phyloP scores from a whole-genome alignment of 2,888 invertebrate species.

The Leucozona laternaria region DNA sequence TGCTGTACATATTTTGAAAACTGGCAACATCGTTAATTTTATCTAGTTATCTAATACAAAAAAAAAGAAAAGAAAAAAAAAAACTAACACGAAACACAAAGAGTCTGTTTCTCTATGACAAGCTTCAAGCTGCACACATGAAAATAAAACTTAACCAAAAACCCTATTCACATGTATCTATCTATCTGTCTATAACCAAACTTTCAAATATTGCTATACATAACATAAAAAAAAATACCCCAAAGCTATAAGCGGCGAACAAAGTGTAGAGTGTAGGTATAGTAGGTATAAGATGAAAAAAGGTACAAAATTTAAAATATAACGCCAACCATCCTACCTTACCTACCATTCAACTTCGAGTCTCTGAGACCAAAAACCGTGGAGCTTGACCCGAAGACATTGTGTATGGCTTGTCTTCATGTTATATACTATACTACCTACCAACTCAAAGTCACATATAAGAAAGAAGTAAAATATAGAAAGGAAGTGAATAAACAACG shows the following conservation, averaged over 20 bases:
- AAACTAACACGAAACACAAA: constrained; percentile 30
- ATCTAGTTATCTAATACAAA: constrained; percentile 65
- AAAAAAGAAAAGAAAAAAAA: constrained; percentile 49
- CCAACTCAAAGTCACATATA: constrained; percentile 29
- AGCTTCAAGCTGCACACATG: constrained; percentile 1
- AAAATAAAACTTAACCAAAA: constrained; percentile 34
- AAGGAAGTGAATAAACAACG: constrained; percentile 65
- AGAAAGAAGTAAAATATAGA: constrained; percentile 61
- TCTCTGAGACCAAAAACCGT: constrained; percentile 62
- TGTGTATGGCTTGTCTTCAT: constrained; percentile 47
- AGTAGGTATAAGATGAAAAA: constrained; percentile 7
- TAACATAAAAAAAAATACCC: constrained; percentile 31
- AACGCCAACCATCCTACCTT: constrained; percentile 54
- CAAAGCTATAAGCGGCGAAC: constrained; percentile 25
- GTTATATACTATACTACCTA: constrained; percentile 38
- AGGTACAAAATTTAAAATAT: constrained; percentile 48
- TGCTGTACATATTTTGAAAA: constrained; percentile 37
- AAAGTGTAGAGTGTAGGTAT: constrained; percentile 31
- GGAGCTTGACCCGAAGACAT: constrained; percentile 71
- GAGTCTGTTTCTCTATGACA: constrained; percentile 28
- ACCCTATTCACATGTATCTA: constrained; percentile 35
- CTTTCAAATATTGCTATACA: constrained; percentile 62
- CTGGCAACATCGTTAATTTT: constrained; percentile 55
- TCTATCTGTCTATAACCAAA: constrained; percentile 39
- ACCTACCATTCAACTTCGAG: constrained; percentile 58